Evolutionary conservation across 1,140 invertebrate genomes (phyloP), one percentile per base, ranked within the genome.

Genomic region (Copidosoma floridanum): DNA sequence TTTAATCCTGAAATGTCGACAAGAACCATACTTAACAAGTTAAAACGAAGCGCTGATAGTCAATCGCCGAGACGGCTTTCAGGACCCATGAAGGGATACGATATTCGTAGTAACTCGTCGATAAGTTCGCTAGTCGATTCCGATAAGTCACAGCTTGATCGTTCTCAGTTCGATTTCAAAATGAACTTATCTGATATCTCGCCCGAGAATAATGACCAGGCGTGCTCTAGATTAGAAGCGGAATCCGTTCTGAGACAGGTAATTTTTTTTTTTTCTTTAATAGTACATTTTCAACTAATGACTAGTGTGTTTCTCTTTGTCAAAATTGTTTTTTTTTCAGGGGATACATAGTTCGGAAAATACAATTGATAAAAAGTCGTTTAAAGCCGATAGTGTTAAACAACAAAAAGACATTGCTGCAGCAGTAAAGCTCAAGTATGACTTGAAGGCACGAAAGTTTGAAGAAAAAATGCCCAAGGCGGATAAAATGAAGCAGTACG

Each of bases 1-100:
- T 78, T 81, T 14, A 80, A 80, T 70, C 76, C 76, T n/a, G 75
- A 80, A 64, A 79, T 80, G 73, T 80, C 79, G 23, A 80, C 78
- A 8, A 80, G 79, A 57, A 80, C 79, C 62, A 78, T 80, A 56
- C 65, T 80, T 29, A 79, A 78, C 1, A 80, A 80, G 64, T 53
- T 80, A 5, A 81, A 81, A 53, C 71, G 77, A 60, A 79, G 72
- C 11, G 77, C 79, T 0, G 79, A 81, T 35, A 71, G 70, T 56
- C 77, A 80, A 53, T 81, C 79, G 0, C 79, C 79, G 5, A 68
- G 78, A 16, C 68, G 76, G 58, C 66, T 78, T 26, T 79, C 77
- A 1, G 79, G 79, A 3, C 79, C 79, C 6, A 81, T 81, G 79
- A 81, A 80, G 46, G 79, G 78, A 11, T 81, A 81, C 27, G 77